Conservation (phyloP, 2,113 vertebrate species). For the Aythya baeri region DNA sequence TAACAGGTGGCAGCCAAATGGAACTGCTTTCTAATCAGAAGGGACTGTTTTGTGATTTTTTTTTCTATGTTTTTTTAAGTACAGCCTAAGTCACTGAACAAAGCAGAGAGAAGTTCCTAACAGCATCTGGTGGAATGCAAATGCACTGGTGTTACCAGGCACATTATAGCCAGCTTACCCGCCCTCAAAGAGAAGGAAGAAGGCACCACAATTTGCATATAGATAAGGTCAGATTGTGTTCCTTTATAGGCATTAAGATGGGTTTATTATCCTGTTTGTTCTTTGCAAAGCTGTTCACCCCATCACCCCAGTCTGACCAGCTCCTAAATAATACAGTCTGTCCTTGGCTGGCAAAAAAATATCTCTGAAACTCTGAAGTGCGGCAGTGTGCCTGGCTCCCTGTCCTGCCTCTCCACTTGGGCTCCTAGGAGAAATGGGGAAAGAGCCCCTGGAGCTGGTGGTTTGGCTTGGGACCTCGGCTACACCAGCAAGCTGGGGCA, state of each 20-base stretch:
- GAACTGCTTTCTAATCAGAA: conserved; percentile 5
- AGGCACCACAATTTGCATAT: conserved; percentile 12
- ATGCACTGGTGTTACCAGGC: not conserved
- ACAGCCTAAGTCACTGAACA: not conserved
- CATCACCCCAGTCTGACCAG: not conserved
- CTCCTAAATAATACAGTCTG: not conserved
- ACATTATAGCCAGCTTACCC: not conserved
- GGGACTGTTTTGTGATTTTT: not conserved
- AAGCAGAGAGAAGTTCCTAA: not conserved
- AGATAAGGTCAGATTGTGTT: conserved; percentile 3
- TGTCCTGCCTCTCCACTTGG: not conserved
- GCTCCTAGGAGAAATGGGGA: not conserved
- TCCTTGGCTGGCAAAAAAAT: not conserved
- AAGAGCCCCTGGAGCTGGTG: not conserved
- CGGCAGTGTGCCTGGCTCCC: not conserved
- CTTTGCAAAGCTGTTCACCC: not conserved
- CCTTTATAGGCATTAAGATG: not conserved
- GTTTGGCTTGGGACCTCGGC: not conserved
- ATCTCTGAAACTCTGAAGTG: not conserved
- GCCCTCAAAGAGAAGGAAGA: not conserved
- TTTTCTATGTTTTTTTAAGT: not conserved
- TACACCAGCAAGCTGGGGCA: not conserved
- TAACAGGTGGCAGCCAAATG: conserved; percentile 3
- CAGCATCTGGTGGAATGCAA: not conserved
- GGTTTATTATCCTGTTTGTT: not conserved